Percentiles rank a stretch among this genome's conserved stretches.
phyloP scores from a whole-genome alignment of 2,797 vertebrate species.

The Hydrocynus forskahlii region DNA sequence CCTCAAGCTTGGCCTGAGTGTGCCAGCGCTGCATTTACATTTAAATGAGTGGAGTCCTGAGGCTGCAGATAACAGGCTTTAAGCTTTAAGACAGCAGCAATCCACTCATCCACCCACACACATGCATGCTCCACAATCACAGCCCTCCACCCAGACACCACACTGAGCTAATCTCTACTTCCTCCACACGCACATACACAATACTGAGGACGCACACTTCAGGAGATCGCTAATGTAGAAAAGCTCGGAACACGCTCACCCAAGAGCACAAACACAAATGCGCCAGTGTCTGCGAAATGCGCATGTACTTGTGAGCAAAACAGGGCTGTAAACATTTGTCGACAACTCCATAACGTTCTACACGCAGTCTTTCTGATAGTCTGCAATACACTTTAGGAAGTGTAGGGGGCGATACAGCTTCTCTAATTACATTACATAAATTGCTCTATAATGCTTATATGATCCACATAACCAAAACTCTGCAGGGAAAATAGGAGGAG shows the following conservation, averaged over 20 bases:
- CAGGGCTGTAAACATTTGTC: not conserved
- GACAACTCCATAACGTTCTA: not conserved
- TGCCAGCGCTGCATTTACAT: conserved; percentile 61
- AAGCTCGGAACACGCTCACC: conserved; percentile 29
- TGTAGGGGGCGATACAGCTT: no score
- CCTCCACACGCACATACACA: conserved; percentile 47
- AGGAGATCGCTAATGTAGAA: not conserved
- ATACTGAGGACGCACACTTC: conserved; percentile 1
- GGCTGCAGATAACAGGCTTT: conserved; percentile 65
- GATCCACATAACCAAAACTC: not conserved
- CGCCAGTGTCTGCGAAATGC: not conserved
- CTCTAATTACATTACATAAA: not conserved
- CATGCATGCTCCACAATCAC: conserved; percentile 60
- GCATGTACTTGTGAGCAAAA: not conserved
- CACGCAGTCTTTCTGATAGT: no score
- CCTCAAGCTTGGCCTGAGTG: conserved; percentile 59
- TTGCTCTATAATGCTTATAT: not conserved
- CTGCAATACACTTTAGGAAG: no score
- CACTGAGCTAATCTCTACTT: conserved; percentile 58
- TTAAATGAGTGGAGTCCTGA: conserved; percentile 64
- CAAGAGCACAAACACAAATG: not conserved
- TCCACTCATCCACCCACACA: conserved; percentile 69
- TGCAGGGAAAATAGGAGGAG: not conserved
- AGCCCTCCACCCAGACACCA: conserved; percentile 48
- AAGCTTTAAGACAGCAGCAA: conserved; percentile 69